Evolutionary conservation across 2,113 vertebrate genomes (phyloP), one percentile per base, ranked within the genome.

Genomic region (Microtus ochrogaster): DNA sequence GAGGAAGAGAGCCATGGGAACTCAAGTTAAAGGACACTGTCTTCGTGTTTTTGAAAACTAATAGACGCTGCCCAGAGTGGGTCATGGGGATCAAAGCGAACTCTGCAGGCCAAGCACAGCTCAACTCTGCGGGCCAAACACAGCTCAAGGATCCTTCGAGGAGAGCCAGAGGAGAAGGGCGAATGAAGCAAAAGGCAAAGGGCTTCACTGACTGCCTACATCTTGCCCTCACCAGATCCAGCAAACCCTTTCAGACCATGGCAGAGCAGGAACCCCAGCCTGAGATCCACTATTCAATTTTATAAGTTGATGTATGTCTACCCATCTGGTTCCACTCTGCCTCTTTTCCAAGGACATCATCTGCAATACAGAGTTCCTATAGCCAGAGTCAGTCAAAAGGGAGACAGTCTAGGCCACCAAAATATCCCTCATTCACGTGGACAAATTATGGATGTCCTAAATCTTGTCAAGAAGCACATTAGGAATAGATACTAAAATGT

Each of bases 1-100:
- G 24, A 66, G 76, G 49, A 91, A 91, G 9, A 49, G 44, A 95
- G 33, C 12, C 49, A 30, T n/a, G 36, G 19, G 84, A 91, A 39
- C 24, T 61, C 44, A 92, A 19, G 83, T 87, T 89, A 33, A 55
- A 90, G n/a, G 47, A 55, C 21, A 4, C 4, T 41, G 9, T 28
- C 36, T 92, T 84, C 28, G 28, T 52, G 17, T 49, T 79, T 90
- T 90, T 65, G 55, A 70, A 88, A 95, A 87, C 79, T 72, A 73
- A 83, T 90, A 55, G 44, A 47, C 30, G n/a, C 19, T 41, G 5
- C 11, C 47, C 91, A 73, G 65, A 73, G 58, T 47, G 26, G 39
- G 21, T n/a, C 14, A 5, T 36, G 24, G 28, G 22, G 63, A 82
- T 26, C 65, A 79, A 72, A 39, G 44, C 55, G 39, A 61, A 12